Evolutionary conservation across 2,888 invertebrate genomes (phyloP).

Genomic region (Lochmaea crataegi): DNA sequence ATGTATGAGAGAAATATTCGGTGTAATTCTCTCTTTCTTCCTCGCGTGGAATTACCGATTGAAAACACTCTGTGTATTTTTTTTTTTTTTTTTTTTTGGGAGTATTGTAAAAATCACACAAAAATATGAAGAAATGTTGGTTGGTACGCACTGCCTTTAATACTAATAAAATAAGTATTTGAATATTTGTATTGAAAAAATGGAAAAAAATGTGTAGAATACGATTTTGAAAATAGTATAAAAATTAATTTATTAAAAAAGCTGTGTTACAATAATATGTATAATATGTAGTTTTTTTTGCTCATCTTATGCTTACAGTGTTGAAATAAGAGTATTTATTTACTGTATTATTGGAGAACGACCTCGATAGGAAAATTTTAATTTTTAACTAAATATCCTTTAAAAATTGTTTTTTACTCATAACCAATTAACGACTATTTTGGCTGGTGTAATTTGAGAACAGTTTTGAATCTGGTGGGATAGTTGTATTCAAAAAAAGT

Average conservation of each 20-base stretch:
- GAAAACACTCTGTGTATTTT: not conserved
- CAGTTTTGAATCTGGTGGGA: too few species aligned
- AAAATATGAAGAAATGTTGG: conserved; percentile 23
- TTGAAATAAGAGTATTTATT: conserved; percentile 58
- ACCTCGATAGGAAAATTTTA: not conserved
- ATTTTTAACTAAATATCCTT: too few species aligned
- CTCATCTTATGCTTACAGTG: conserved; percentile 53
- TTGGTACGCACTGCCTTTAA: conserved; percentile 42
- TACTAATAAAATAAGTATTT: conserved; percentile 39
- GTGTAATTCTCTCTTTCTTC: too few species aligned
- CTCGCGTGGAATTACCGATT: not conserved
- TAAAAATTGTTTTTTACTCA: too few species aligned
- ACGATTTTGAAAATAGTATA: conserved; percentile 17
- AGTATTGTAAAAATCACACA: not conserved
- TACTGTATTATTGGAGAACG: conserved; percentile 34
- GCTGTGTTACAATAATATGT: conserved; percentile 56
- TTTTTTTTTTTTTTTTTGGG: not conserved
- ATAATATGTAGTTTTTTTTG: conserved; percentile 52
- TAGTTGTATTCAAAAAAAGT: too few species aligned
- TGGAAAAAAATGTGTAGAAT: conserved; percentile 25
- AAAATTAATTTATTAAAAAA: conserved; percentile 51
- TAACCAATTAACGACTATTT: too few species aligned
- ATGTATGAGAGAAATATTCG: too few species aligned
- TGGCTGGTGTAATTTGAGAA: too few species aligned
- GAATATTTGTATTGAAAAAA: conserved; percentile 17